Evolutionary conservation across 2,797 vertebrate species (phyloP).

Genomic region (Bothrops alternatus): DNA sequence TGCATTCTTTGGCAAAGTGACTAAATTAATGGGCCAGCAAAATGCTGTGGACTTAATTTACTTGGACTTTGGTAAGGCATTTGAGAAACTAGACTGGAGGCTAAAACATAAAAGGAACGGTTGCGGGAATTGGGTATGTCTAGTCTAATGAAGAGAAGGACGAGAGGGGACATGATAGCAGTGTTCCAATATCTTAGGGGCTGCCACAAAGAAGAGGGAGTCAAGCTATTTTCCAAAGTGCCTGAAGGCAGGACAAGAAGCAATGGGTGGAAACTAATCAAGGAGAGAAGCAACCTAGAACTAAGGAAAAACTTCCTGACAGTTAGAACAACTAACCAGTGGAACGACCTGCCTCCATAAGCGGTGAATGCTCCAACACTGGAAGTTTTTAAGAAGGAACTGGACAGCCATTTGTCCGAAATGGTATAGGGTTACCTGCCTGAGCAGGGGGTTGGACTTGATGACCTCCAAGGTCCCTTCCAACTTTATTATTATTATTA

Average conservation of each 20-base stretch:
- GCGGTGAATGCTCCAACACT: too few relatives aligned
- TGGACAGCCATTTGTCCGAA: too few relatives aligned
- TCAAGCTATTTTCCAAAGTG: background rate
- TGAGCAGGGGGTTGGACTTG: too few relatives aligned
- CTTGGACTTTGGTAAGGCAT: background rate
- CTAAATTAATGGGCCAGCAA: background rate
- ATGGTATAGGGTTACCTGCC: too few relatives aligned
- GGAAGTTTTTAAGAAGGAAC: too few relatives aligned
- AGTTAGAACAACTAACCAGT: background rate
- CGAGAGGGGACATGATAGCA: background rate
- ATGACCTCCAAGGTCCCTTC: too few relatives aligned
- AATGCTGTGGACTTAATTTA: background rate
- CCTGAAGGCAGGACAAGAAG: background rate
- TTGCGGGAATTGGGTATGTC: background rate
- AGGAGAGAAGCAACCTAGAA: background rate
- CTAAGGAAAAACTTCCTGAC: background rate
- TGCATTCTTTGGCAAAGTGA: background rate
- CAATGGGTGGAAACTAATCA: too few relatives aligned
- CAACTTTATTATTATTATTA: too few relatives aligned
- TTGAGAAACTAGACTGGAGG: background rate
- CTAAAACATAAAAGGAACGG: background rate
- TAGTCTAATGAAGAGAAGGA: background rate
- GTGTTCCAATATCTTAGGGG: background rate
- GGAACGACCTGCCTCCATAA: background rate
- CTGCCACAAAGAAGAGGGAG: background rate